Conservation (phyloP, 2,888 invertebrate genomes). For the Opisthograptis luteolata region DNA sequence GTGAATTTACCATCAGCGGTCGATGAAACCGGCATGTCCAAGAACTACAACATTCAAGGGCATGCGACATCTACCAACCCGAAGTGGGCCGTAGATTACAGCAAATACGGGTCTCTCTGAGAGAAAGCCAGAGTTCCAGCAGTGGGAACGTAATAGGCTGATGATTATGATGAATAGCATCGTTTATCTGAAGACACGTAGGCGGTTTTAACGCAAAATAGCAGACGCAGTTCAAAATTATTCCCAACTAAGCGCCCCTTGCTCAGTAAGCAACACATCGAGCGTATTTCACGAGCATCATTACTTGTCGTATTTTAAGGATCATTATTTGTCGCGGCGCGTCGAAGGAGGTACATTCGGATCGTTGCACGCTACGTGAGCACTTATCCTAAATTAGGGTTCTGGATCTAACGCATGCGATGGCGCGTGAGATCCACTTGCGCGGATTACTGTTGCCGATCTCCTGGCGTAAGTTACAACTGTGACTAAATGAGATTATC, state of each 20-base stretch:
- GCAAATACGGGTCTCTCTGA: too few species aligned
- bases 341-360: constrained; percentile 59
- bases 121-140: too few species aligned
- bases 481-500: neutral
- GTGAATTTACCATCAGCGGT: too few species aligned
- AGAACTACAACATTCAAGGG: too few species aligned
- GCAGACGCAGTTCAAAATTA: constrained; percentile 15
- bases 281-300: constrained; percentile 43
- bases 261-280: constrained; percentile 39
- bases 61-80: too few species aligned
- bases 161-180: constrained; percentile 5
- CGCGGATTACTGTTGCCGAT: constrained; percentile 33
- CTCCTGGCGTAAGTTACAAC: constrained; percentile 42
- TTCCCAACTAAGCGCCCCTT: constrained; percentile 22
- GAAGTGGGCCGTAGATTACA: too few species aligned
- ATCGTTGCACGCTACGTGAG: constrained; percentile 67
- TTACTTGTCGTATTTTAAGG: constrained; percentile 31
- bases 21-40: too few species aligned
- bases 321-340: constrained; percentile 54
- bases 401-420: constrained; percentile 57
- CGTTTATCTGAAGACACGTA: constrained; percentile 14
- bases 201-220: constrained; percentile 7
- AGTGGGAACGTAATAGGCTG: too few species aligned
- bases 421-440: constrained; percentile 62
- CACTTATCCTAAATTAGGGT: constrained; percentile 75